Evolutionary conservation across 2,888 invertebrate genomes (phyloP).

Genomic region (Caenorhabditis macrosperma): DNA sequence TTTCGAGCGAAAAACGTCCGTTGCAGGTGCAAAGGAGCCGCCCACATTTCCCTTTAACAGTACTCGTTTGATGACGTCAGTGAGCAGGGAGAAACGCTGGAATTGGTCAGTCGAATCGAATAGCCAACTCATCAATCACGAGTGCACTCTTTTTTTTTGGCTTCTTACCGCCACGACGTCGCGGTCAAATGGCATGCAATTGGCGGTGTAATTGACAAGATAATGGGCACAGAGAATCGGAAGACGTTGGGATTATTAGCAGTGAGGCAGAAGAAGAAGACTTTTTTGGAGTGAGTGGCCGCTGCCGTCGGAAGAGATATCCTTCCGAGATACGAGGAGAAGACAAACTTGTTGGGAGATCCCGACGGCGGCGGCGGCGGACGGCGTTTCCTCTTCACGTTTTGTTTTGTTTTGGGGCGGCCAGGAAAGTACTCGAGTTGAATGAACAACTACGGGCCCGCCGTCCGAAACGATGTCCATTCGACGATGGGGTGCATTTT

Average conservation of each 20-base stretch:
- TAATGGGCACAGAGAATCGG: constrained; percentile 19
- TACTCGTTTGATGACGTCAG: too few relatives aligned
- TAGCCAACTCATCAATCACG: constrained; percentile 32
- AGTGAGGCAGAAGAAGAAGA: constrained; percentile 33
- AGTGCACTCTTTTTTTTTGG: constrained; percentile 15
- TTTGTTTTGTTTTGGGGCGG: constrained; percentile 4
- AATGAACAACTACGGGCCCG: constrained; percentile 1
- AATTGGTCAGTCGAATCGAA: neutral
- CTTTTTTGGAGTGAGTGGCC: constrained; percentile 13
- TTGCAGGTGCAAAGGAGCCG: constrained; percentile 2
- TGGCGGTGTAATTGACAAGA: constrained; percentile 50
- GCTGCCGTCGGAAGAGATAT: constrained; percentile 18
- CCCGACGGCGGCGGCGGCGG: too few relatives aligned
- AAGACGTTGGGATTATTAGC: constrained; percentile 40
- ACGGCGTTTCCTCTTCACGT: neutral
- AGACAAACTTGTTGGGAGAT: constrained; percentile 36
- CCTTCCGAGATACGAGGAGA: constrained; percentile 26
- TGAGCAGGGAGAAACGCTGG: neutral
- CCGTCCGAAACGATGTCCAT: constrained; percentile 27
- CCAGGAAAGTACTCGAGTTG: constrained; percentile 20
- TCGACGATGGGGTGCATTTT: constrained; percentile 38
- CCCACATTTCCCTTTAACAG: too few relatives aligned
- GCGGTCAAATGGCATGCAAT: constrained; percentile 45
- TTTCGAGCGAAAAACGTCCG: neutral
- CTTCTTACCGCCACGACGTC: neutral